Evolutionary conservation across 2,113 vertebrate genomes (phyloP).

Genomic region (Saguinus imperator): DNA sequence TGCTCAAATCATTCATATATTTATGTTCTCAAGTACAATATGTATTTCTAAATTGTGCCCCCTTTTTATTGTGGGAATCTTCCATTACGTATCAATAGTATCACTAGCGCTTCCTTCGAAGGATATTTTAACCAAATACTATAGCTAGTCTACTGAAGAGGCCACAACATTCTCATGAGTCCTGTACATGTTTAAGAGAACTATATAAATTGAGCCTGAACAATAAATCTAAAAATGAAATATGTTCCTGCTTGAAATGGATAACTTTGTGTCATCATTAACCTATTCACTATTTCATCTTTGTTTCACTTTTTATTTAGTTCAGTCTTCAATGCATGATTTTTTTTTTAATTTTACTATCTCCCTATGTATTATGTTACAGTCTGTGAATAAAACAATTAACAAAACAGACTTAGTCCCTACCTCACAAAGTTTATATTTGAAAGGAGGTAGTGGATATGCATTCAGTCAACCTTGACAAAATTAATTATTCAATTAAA

Average conservation of each 20-base stretch:
- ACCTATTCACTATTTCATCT: neutral
- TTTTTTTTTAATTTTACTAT: neutral
- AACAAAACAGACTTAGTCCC: neutral
- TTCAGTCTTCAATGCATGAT: neutral
- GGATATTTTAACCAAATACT: neutral
- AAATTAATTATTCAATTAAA: neutral
- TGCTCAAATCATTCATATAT: neutral
- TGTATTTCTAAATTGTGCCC: neutral
- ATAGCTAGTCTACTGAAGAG: neutral
- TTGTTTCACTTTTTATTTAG: neutral
- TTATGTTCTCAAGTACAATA: neutral
- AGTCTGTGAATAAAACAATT: neutral
- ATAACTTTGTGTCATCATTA: neutral
- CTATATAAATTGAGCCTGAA: neutral
- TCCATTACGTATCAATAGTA: neutral
- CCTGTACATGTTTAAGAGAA: neutral
- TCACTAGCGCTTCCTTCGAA: neutral
- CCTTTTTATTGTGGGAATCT: neutral
- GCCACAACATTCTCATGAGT: neutral
- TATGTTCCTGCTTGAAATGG: neutral
- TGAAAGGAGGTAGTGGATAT: neutral
- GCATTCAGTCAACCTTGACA: neutral
- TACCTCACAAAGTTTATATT: neutral
- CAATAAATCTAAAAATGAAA: neutral
- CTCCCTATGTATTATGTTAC: neutral